Percentiles rank a stretch among this genome's conserved stretches.
Conservation (phyloP, 2,113 vertebrate species). For the Cranoglanis bouderius region DNA sequence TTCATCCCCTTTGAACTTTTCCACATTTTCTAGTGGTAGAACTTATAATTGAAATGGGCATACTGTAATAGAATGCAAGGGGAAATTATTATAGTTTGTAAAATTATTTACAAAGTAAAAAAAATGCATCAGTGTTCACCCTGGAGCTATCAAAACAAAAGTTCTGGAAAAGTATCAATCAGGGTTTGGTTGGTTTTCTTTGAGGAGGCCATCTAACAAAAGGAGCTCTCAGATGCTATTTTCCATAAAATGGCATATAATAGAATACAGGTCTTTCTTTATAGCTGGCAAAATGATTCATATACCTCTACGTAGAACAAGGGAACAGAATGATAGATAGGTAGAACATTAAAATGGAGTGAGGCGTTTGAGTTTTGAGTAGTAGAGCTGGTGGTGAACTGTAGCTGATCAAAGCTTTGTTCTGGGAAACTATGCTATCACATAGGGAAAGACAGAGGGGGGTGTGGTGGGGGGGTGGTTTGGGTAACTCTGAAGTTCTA, state of each 20-base stretch:
- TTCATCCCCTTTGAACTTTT: neutral
- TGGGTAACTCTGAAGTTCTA: slow-evolving; percentile 47
- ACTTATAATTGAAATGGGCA: neutral
- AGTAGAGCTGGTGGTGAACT: slow-evolving; percentile 49
- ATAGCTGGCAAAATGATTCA: slow-evolving; percentile 36
- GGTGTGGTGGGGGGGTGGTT: neutral
- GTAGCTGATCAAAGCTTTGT: slow-evolving; percentile 57
- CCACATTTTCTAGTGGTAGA: neutral
- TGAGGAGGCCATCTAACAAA: neutral
- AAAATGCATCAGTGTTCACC: neutral
- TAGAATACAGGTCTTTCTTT: slow-evolving; percentile 42
- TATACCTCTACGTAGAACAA: slow-evolving; percentile 44
- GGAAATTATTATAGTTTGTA: neutral
- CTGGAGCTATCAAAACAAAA: neutral
- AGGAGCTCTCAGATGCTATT: slow-evolving; percentile 40
- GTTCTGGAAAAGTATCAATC: neutral
- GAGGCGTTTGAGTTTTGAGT: neutral
- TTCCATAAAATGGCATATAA: slow-evolving; percentile 36
- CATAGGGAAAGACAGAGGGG: slow-evolving; percentile 36
- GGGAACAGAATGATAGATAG: slow-evolving; percentile 23
- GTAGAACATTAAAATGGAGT: neutral
- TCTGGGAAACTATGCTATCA: slow-evolving; percentile 58
- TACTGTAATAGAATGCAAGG: neutral
- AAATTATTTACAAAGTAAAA: neutral
- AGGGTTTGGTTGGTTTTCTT: neutral